Evolutionary conservation across 2,888 invertebrate genomes (phyloP).

Genomic region (Trachelus stipa): DNA sequence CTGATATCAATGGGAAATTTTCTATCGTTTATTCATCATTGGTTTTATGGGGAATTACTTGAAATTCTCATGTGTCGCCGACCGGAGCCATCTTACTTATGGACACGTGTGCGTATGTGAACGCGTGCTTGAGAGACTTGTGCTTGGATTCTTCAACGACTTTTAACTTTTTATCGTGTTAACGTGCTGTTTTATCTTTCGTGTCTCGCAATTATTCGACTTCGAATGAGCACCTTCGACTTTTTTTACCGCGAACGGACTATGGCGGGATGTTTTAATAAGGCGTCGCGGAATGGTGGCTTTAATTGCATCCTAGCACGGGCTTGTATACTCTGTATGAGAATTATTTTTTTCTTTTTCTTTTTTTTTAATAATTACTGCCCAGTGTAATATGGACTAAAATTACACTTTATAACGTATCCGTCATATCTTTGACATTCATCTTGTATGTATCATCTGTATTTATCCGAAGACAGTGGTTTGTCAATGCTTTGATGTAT

Average conservation of each 20-base stretch:
- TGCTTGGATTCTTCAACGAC: constrained; percentile 1
- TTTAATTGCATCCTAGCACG: not conserved
- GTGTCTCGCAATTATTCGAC: not conserved
- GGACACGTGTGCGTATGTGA: not conserved
- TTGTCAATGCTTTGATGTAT: not conserved
- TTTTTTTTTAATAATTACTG: not conserved
- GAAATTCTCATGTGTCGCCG: not conserved
- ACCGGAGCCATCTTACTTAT: not conserved
- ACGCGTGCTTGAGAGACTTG: not conserved
- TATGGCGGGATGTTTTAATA: not conserved
- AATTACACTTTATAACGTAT: not conserved
- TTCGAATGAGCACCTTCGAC: constrained; percentile 1
- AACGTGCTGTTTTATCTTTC: constrained; percentile 1
- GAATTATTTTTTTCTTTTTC: not conserved
- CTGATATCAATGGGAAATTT: not conserved
- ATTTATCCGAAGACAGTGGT: not conserved
- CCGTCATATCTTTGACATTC: not conserved
- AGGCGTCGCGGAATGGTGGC: not conserved
- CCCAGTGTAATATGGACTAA: not conserved
- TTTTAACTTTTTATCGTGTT: constrained; percentile 8
- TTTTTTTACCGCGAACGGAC: not conserved
- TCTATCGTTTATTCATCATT: not conserved
- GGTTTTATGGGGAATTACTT: not conserved
- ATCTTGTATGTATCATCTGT: not conserved
- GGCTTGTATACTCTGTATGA: constrained; percentile 12